A percentile compares a stretch with the other conserved stretches of the same genome.
phyloP scores from a whole-genome alignment of 2,113 vertebrate genomes.

The Oncorhynchus kisutch region DNA sequence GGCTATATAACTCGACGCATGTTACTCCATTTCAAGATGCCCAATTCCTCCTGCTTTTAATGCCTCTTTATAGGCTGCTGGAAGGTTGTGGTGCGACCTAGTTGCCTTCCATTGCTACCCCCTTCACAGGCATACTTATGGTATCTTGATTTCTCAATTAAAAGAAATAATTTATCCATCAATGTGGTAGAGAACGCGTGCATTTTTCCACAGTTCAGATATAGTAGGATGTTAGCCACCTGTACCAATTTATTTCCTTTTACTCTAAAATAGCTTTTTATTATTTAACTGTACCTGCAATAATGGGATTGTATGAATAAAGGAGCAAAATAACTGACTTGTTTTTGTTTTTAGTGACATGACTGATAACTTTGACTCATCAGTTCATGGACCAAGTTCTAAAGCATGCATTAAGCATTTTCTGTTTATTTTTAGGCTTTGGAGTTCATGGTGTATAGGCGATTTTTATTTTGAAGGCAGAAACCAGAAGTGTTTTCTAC shows the following conservation, averaged over 20 bases:
- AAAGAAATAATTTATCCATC: not conserved
- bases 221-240: not conserved
- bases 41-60: not conserved
- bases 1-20: not conserved
- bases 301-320: constrained; percentile 50
- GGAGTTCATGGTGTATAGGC: no score
- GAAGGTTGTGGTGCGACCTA: not conserved
- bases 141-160: not conserved
- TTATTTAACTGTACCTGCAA: constrained; percentile 57
- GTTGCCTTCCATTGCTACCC: not conserved
- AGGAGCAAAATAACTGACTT: constrained; percentile 14
- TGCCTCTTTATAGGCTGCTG: not conserved
- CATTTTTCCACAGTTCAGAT: not conserved
- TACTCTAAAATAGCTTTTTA: constrained; percentile 45
- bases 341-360: no score
- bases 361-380: no score
- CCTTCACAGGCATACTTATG: not conserved
- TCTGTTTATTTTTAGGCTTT: no score
- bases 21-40: not conserved
- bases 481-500: no score
- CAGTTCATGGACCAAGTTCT: no score
- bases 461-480: no score
- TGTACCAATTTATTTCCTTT: constrained; percentile 5
- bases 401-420: no score
- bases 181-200: not conserved